Percentiles rank a stretch among this genome's conserved stretches.
phyloP scores from a whole-genome alignment of 2,888 invertebrate species.

The Acanthosepion pharaonis region DNA sequence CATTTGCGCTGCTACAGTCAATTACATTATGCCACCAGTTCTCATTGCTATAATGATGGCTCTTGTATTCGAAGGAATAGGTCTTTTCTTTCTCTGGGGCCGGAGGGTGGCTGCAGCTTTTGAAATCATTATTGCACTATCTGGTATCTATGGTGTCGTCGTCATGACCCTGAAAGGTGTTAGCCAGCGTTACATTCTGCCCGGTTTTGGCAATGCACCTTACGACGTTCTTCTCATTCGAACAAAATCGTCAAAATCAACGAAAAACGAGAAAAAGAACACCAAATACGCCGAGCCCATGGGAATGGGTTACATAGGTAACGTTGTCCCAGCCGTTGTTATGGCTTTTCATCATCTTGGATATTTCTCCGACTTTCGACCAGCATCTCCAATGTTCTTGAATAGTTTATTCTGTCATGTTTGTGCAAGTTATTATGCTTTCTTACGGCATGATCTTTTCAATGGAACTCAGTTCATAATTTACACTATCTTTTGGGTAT shows the following conservation, averaged over 20 bases:
- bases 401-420: slow-evolving; percentile 57
- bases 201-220: slow-evolving; percentile 63
- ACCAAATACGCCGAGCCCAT: slow-evolving; percentile 63
- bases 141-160: slow-evolving; percentile 59
- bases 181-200: slow-evolving; percentile 62
- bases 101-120: slow-evolving; percentile 60
- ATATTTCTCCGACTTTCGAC: slow-evolving; percentile 58
- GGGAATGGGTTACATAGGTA: slow-evolving; percentile 64
- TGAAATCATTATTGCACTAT: slow-evolving; percentile 60
- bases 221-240: slow-evolving; percentile 59
- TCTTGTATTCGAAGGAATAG: slow-evolving; percentile 61
- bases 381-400: slow-evolving; percentile 57
- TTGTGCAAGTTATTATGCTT: slow-evolving; percentile 60
- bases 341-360: slow-evolving; percentile 61
- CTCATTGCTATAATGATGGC: slow-evolving; percentile 58
- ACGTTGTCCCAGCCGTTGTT: slow-evolving; percentile 59
- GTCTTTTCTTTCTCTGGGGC: slow-evolving; percentile 59
- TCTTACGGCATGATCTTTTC: slow-evolving; percentile 61
- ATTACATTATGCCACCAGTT: slow-evolving; percentile 63
- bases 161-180: slow-evolving; percentile 64
- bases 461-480: slow-evolving; percentile 57
- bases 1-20: slow-evolving; percentile 59
- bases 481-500: slow-evolving; percentile 60
- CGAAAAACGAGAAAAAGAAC: slow-evolving; percentile 60
- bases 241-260: slow-evolving; percentile 54